Percentiles rank a stretch among this genome's conserved stretches.
Conservation (phyloP, 2,113 vertebrate species). For the Tragulus kanchil region DNA sequence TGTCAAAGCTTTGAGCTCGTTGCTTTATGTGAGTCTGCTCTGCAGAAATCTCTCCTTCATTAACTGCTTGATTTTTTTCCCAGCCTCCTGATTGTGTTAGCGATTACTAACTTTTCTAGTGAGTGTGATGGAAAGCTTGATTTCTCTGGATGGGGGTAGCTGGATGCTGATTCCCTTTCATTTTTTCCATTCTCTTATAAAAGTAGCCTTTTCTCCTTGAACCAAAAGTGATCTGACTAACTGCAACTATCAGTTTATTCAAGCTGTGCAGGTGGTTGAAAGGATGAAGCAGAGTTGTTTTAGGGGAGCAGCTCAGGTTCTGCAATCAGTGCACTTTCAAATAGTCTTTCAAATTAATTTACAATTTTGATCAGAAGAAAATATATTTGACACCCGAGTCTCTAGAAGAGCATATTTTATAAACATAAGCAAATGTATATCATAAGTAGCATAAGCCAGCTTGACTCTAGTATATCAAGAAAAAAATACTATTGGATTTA, state of each 20-base stretch:
- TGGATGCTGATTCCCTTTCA: background rate
- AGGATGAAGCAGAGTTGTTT: background rate
- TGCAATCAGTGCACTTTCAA: slow-evolving; percentile 16
- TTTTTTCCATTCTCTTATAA: background rate
- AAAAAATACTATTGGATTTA: slow-evolving; percentile 71
- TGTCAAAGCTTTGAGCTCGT: background rate
- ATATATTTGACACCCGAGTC: background rate
- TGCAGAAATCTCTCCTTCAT: background rate
- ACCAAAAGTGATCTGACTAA: slow-evolving; percentile 56
- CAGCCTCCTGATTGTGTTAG: slow-evolving; percentile 51
- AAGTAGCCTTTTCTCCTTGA: slow-evolving; percentile 46
- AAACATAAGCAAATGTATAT: slow-evolving; percentile 58
- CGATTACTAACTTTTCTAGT: slow-evolving; percentile 34
- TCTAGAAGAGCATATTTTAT: slow-evolving; percentile 24
- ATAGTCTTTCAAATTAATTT: slow-evolving; percentile 53
- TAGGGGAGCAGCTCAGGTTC: background rate
- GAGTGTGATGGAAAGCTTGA: slow-evolving; percentile 40
- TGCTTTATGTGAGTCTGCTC: background rate
- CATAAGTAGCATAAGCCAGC: slow-evolving; percentile 20
- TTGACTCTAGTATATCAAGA: slow-evolving; percentile 51
- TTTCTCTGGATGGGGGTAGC: slow-evolving; percentile 63
- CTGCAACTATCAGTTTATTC: slow-evolving; percentile 50
- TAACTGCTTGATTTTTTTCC: slow-evolving; percentile 50
- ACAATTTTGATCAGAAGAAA: slow-evolving; percentile 50
- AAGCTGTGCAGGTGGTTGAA: slow-evolving; percentile 28